Evolutionary conservation across 2,797 vertebrate species (phyloP).

Genomic region (Petrocephalus schoutedeni): DNA sequence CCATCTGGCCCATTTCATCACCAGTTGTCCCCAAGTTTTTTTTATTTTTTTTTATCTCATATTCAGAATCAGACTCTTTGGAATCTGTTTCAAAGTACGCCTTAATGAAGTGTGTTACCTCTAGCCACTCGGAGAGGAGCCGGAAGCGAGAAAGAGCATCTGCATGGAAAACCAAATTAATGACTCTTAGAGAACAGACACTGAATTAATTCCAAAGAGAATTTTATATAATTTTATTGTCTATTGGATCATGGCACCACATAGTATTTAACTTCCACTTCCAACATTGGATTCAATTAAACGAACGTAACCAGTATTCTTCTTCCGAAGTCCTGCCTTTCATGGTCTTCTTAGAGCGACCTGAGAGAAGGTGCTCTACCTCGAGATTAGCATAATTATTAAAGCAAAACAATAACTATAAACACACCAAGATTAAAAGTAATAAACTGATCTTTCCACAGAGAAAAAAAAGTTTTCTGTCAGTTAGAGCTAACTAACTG

Average conservation of each 20-base stretch:
- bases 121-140: not conserved
- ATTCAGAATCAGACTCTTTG: slow-evolving; percentile 16
- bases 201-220: slow-evolving; percentile 23
- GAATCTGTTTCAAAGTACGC: slow-evolving; percentile 10
- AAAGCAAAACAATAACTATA: not conserved
- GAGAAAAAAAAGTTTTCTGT: not conserved
- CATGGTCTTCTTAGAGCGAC: not conserved
- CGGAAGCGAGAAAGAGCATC: not conserved
- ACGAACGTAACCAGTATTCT: not conserved
- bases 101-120: slow-evolving; percentile 15
- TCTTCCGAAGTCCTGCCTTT: not conserved
- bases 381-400: not conserved
- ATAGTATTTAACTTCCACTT: not conserved
- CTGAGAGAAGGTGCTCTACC: not conserved
- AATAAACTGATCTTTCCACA: not conserved
- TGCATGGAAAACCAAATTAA: slow-evolving; percentile 13
- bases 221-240: slow-evolving; percentile 12
- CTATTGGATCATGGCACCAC: not conserved
- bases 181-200: slow-evolving; percentile 20
- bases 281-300: not conserved
- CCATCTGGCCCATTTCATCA: not conserved
- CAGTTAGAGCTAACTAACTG: not conserved
- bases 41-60: not conserved
- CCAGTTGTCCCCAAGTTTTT: slow-evolving; percentile 21
- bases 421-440: not conserved